Evolutionary conservation across 1,140 invertebrate species (phyloP).

Genomic region (Propsilocerus akamusi): DNA sequence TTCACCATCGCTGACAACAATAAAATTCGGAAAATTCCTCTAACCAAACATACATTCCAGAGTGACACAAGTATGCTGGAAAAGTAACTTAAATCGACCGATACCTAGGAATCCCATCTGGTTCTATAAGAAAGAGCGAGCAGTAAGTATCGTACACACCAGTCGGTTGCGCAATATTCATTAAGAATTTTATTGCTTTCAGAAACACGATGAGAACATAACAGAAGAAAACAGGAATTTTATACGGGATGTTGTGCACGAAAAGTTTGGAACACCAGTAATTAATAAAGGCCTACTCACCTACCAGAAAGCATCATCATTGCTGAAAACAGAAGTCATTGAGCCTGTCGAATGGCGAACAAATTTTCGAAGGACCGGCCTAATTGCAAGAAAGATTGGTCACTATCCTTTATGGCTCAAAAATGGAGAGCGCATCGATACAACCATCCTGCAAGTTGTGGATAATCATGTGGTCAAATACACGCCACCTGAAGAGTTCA

Average conservation of each 20-base stretch:
- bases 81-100: conserved; percentile 23
- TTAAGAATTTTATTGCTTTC: conserved; percentile 12
- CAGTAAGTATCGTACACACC: conserved; percentile 22
- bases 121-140: conserved; percentile 29
- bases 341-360: conserved; percentile 42
- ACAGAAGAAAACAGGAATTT: conserved; percentile 68
- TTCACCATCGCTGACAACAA: background rate
- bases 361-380: conserved; percentile 48
- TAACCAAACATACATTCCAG: background rate
- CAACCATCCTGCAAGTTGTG: conserved; percentile 74
- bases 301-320: conserved; percentile 25
- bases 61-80: conserved; percentile 19
- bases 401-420: conserved; percentile 82
- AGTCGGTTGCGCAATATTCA: conserved; percentile 8
- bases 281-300: conserved; percentile 23
- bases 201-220: conserved; percentile 48
- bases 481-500: conserved; percentile 62
- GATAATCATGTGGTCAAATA: conserved; percentile 95
- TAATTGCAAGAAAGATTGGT: conserved; percentile 88
- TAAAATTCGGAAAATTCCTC: background rate
- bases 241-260: conserved; percentile 53
- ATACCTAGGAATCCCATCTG: conserved; percentile 33
- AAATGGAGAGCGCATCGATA: conserved; percentile 54
- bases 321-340: conserved; percentile 33
- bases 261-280: conserved; percentile 33